Evolutionary conservation across 2,113 vertebrate genomes (phyloP).

Genomic region (Chaetorhynchus papuensis): DNA sequence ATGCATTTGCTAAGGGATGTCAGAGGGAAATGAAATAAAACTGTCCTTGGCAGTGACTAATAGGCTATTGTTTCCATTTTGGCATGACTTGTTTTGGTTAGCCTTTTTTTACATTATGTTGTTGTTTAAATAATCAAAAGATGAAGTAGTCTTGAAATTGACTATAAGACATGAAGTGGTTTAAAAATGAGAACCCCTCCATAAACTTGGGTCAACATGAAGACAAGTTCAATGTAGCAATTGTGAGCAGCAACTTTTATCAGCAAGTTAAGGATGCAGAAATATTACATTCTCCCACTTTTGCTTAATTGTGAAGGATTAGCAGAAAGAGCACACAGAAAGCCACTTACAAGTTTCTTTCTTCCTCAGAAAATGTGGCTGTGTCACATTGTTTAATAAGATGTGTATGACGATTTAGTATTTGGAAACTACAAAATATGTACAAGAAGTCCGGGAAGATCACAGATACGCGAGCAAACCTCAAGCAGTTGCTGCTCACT

Average conservation of each 20-base stretch:
- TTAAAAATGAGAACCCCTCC: background rate
- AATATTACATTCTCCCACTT: background rate
- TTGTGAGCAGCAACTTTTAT: background rate
- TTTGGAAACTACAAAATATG: background rate
- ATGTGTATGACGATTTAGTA: background rate
- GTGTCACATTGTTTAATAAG: background rate
- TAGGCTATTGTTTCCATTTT: background rate
- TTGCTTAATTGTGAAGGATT: background rate
- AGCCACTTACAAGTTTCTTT: background rate
- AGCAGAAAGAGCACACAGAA: background rate
- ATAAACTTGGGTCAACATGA: background rate
- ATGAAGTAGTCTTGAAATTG: background rate
- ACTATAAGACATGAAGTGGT: background rate
- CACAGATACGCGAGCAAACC: background rate
- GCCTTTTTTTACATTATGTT: background rate
- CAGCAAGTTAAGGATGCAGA: background rate
- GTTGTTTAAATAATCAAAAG: background rate
- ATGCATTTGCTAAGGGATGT: background rate
- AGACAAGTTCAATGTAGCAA: background rate
- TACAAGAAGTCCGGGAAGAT: background rate
- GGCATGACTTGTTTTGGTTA: background rate
- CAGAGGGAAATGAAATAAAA: conserved; percentile 25
- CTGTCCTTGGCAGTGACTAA: background rate
- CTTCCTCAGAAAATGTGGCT: background rate
- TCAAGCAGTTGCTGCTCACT: background rate